Evolutionary conservation across 2,888 invertebrate genomes (phyloP), one percentile per base, ranked within the genome.

Genomic region (Prostheceraeus crozeri): DNA sequence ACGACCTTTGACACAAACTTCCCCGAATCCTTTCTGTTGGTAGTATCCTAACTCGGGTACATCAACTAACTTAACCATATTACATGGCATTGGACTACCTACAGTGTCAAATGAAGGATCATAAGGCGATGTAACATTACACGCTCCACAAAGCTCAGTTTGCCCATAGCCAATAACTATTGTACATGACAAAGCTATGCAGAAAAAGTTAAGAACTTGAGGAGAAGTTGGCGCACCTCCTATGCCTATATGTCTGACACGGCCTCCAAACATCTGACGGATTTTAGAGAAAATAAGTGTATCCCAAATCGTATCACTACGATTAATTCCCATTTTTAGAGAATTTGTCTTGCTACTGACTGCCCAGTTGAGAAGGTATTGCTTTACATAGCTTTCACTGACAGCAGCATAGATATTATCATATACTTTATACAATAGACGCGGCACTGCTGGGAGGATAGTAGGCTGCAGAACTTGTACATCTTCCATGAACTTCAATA

Each of bases 1-100:
- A 16, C 86, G 84, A 27, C 94, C 94, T 72, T 89, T 88, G 57
- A 94, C 85, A 75, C 94, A 94, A 27, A 96, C 71, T 70, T n/a
- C 8, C 11, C 54, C n/a, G 16, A 64, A 59, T 65, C 71, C 71
- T 36, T 70, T 71, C n/a, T n/a, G n/a, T n/a, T n/a, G n/a, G n/a
- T n/a, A n/a, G n/a, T n/a, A n/a, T n/a, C 90, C 89, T 89, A 96
- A 89, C 77, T 96, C 94, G 62, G 93, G 91, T 63, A 94, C 93
- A 76, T 94, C 94, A 19, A 87, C 86, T 69, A 96, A 79, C 82
- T 94, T 96, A 68, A 96, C 83, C 76, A 86, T 86, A 77, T 87
- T 88, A 79, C 90, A 91, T 67, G 89, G 85, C 62, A 93, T 85
- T 60, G 96, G 94, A 68, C 91, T 89, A 59, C 96, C 96, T 61